Percentiles rank a stretch among this genome's conserved stretches.
Evolutionary conservation across 2,113 vertebrate species (phyloP).

Genomic region (Microcebus jonahi): DNA sequence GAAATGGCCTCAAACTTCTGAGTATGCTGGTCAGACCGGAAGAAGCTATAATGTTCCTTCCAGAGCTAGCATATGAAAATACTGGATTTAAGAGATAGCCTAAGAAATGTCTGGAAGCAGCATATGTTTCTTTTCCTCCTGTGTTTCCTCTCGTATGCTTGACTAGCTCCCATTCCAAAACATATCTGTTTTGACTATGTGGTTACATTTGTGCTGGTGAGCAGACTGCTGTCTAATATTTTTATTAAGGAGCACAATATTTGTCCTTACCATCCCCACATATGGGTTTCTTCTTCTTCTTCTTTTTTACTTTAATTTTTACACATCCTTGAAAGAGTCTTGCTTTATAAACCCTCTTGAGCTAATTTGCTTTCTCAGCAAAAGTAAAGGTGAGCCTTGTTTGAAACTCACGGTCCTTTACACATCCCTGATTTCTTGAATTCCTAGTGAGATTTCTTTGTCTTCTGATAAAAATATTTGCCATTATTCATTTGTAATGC

Average conservation of each 20-base stretch:
- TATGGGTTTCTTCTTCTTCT: neutral
- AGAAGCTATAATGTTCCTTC: neutral
- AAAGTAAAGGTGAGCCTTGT: neutral
- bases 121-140: neutral
- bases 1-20: neutral
- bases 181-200: neutral
- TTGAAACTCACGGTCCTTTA: neutral
- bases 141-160: neutral
- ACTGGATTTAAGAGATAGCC: neutral
- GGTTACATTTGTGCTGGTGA: neutral
- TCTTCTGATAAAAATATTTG: slow-evolving; percentile 16
- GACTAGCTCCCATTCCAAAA: neutral
- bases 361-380: slow-evolving; percentile 12
- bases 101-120: neutral
- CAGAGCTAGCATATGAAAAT: neutral
- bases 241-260: slow-evolving; percentile 21
- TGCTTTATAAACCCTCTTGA: neutral
- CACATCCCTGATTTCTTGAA: neutral
- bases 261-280: neutral
- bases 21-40: neutral
- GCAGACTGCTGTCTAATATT: neutral
- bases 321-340: neutral
- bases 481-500: neutral
- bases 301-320: neutral
- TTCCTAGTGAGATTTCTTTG: neutral